Evolutionary conservation across 2,113 vertebrate species (phyloP).

Genomic region (Silurus asotus): DNA sequence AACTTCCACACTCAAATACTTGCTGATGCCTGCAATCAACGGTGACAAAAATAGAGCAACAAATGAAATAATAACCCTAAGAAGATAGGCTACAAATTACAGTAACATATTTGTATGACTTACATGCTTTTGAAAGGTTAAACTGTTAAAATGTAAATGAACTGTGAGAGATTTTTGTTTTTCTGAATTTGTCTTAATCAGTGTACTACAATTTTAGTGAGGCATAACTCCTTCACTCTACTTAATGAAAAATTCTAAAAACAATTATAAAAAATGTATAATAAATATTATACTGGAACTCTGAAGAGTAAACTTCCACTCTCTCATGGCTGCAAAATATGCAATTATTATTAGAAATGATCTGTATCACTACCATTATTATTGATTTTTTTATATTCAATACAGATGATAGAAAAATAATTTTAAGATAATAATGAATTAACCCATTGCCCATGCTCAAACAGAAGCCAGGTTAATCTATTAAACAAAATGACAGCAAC

Average conservation of each 20-base stretch:
- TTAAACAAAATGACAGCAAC: conserved; percentile 6
- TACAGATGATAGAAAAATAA: too few relatives aligned
- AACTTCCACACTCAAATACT: conserved; percentile 42
- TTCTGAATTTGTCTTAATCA: background rate
- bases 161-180: background rate
- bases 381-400: background rate
- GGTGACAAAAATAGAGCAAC: conserved; percentile 44
- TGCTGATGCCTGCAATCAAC: conserved; percentile 37
- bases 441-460: background rate
- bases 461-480: conserved; percentile 16
- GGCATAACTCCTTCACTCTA: background rate
- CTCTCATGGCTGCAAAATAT: background rate
- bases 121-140: conserved; percentile 10
- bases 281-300: background rate
- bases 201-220: background rate
- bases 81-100: conserved; percentile 29
- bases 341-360: background rate
- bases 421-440: background rate
- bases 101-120: background rate
- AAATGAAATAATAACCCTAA: conserved; percentile 48
- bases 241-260: background rate
- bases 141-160: conserved; percentile 11
- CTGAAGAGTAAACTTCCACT: background rate
- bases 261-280: too few relatives aligned
- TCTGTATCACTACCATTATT: background rate